These are phyloP conservation scores for Aphodius granarius DNA, from an alignment of 2,888 invertebrate genomes.

Conservation along the genomic window DNA sequence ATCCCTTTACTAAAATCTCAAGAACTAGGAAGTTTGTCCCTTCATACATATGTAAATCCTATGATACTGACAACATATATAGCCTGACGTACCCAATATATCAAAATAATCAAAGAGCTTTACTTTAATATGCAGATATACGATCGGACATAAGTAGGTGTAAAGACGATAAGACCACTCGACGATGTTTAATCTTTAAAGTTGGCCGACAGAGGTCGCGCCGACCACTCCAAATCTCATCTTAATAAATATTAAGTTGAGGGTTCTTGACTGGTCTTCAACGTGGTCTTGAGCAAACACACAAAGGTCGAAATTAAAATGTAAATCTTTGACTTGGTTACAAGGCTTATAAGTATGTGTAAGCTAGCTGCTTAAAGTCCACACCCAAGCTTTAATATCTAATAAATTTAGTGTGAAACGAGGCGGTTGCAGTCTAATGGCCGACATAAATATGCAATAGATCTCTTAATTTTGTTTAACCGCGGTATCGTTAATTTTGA, in stretches of 20 bases:
- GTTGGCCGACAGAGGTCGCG: neutral
- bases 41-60: neutral
- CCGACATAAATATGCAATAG: constrained; percentile 37
- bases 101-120: neutral
- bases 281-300: constrained; percentile 3
- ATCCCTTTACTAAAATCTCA: too few relatives aligned
- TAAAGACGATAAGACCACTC: neutral
- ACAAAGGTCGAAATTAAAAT: constrained; percentile 9
- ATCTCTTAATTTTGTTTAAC: constrained; percentile 34
- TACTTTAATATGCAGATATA: neutral
- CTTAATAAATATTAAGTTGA: neutral
- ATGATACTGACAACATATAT: neutral
- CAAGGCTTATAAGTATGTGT: neutral
- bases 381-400: neutral
- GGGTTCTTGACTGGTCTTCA: neutral
- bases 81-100: neutral
- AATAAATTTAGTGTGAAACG: constrained; percentile 22
- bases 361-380: neutral
- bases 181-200: neutral
- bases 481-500: constrained; percentile 39
- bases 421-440: constrained; percentile 25
- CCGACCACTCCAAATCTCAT: neutral
- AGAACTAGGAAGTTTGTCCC: too few relatives aligned
- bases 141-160: neutral
- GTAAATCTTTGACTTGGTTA: neutral